A percentile compares a stretch with the other conserved stretches of the same genome.
phyloP scores from a whole-genome alignment of 2,113 vertebrate genomes.

The Onychostoma macrolepis region DNA sequence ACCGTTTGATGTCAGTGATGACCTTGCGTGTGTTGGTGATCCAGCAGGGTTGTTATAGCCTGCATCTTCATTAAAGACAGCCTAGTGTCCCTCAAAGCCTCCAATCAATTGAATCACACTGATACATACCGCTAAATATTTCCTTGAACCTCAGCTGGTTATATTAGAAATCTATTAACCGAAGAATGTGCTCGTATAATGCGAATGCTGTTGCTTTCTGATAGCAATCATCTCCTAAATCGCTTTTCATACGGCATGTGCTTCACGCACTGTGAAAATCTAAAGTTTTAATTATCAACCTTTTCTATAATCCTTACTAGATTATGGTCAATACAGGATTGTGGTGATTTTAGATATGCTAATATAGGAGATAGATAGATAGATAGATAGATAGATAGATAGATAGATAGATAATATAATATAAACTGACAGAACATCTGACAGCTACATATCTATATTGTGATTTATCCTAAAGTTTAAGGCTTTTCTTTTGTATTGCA shows the following conservation, averaged over 20 bases:
- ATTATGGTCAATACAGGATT: not conserved
- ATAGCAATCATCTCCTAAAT: not conserved
- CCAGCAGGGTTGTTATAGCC: not conserved
- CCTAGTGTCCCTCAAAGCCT: not conserved
- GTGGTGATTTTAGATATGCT: not conserved
- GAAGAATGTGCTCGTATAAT: too few species aligned
- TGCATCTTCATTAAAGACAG: slow-evolving; percentile 7
- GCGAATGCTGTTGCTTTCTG: not conserved
- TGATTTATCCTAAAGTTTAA: too few species aligned
- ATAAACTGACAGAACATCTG: too few species aligned
- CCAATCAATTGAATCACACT: not conserved
- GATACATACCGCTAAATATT: not conserved
- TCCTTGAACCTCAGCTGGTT: not conserved
- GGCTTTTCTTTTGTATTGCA: not conserved
- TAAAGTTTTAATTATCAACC: not conserved
- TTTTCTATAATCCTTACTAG: not conserved
- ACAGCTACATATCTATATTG: too few species aligned
- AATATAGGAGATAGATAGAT: too few species aligned
- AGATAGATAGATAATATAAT: not conserved
- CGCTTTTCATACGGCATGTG: not conserved
- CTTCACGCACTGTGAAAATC: not conserved
- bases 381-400: not conserved
- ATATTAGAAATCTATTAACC: not conserved
- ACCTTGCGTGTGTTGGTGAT: slow-evolving; percentile 13
- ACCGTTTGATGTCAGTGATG: not conserved